These are phyloP conservation scores for Copsychus sechellarum DNA, from an alignment of 2,113 vertebrate genomes.

Conservation along the genomic window DNA sequence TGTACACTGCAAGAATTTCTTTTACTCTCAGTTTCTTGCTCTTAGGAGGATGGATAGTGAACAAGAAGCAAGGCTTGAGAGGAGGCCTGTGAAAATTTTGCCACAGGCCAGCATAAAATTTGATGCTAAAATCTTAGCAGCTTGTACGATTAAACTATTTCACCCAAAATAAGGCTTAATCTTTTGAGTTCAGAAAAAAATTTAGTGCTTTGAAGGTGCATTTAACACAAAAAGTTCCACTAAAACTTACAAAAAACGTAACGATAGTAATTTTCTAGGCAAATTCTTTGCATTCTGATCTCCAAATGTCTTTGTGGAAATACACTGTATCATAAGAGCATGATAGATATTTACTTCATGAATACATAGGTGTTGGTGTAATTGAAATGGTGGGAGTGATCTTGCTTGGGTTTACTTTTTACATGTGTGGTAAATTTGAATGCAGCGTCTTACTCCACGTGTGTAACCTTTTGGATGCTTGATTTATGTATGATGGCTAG, in stretches of 20 bases:
- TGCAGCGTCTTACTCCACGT: background rate
- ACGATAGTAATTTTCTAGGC: background rate
- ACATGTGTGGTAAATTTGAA: background rate
- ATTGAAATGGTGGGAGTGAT: background rate
- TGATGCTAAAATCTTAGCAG: background rate
- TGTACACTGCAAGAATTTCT: background rate
- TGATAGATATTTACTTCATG: background rate
- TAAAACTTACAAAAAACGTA: background rate
- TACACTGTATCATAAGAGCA: background rate
- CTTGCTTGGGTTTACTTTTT: background rate
- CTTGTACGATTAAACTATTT: background rate
- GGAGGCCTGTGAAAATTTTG: background rate
- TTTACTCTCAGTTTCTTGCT: background rate
- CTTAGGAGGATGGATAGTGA: background rate
- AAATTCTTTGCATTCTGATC: background rate
- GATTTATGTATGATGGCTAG: background rate
- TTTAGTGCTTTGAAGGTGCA: background rate
- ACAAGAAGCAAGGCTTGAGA: background rate
- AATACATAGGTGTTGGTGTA: background rate
- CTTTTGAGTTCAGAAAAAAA: background rate
- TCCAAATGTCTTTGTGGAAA: background rate
- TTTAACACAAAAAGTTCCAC: background rate
- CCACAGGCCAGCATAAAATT: background rate
- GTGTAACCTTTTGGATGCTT: background rate
- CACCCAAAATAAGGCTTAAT: background rate